Evolutionary conservation across 2,888 invertebrate genomes (phyloP), one percentile per base, ranked within the genome.

Genomic region (Isoperla grammatica): DNA sequence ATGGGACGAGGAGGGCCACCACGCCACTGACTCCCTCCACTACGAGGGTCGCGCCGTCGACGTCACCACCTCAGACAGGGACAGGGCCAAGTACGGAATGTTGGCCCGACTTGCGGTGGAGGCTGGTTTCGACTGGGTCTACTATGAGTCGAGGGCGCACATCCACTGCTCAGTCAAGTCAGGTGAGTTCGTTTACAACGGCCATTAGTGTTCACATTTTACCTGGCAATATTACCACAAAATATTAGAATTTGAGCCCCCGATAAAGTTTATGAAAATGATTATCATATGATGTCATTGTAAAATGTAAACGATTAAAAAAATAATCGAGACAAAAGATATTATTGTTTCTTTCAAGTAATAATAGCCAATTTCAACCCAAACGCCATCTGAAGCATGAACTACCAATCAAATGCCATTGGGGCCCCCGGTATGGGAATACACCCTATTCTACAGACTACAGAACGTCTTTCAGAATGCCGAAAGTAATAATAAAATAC

Each of bases 101-200:
- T 80, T 97, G 71, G 97, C 96, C 48, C 79, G 96, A 63, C 81
- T 97, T 59, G 97, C 97, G 1, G 93, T 95, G 62, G 95, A 96
- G 75, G 95, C 96, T 22, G 96, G 96, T 70, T 97, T 97, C 81
- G 96, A 97, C 80, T 97, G 95, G 95, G 97, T 97, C 64, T 95
- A 90, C 79, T 97, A 95, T 74, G 95, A 95, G 76, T 91, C 92
- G 73, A 82, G 94, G 67, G 87, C 90, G 13, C 93, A 96, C 75
- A 95, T 97, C 70, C 96, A 97, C 78, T 95, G 95, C 77, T 95
- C 95, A 62, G 96, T 96, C 65, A 95, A 95, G 79, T 94, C 96
- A 82, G 96, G 97, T 97, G 81, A 77, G 80, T 73, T 68, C 4
- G 11, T n/a, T n/a, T n/a, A n/a, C 29, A 8, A 29, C 4, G 4